Evolutionary conservation across 2,888 invertebrate species (phyloP).

Genomic region (Trichacis sp.): DNA sequence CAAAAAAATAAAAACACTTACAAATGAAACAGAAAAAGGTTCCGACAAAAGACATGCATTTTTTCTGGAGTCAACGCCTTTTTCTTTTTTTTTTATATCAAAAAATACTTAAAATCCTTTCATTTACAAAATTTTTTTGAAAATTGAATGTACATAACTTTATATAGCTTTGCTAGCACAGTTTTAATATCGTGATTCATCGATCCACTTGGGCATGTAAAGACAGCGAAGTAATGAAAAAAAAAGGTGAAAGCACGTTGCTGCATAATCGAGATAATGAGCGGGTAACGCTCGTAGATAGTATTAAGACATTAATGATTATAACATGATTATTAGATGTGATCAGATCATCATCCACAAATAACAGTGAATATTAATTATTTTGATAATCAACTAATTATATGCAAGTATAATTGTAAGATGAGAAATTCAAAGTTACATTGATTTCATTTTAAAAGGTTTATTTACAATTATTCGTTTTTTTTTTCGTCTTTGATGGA

Average conservation of each 20-base stretch:
- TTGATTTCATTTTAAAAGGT: constrained; percentile 56
- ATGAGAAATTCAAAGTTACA: constrained; percentile 41
- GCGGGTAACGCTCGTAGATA: constrained; percentile 60
- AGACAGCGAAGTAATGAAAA: constrained; percentile 14
- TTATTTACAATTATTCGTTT: constrained; percentile 34
- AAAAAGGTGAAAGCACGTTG: constrained; percentile 17
- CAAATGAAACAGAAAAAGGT: too few species aligned
- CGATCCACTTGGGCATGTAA: constrained; percentile 42
- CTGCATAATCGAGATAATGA: constrained; percentile 50
- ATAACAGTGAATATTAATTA: constrained; percentile 52
- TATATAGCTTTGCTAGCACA: constrained; percentile 61
- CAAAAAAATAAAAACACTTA: too few species aligned
- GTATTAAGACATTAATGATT: constrained; percentile 61
- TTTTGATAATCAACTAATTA: constrained; percentile 55
- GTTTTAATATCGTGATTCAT: constrained; percentile 47
- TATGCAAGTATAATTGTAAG: constrained; percentile 41
- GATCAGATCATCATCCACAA: constrained; percentile 48
- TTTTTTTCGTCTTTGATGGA: constrained; percentile 26
- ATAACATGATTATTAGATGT: constrained; percentile 51
- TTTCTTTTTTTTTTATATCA: constrained; percentile 10
- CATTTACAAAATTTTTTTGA: too few species aligned
- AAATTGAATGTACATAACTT: constrained; percentile 65
- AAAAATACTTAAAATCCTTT: too few species aligned
- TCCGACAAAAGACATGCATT: too few species aligned
- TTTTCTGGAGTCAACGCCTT: constrained; percentile 14